Evolutionary conservation across 2,888 invertebrate genomes (phyloP).

Genomic region (Keiferia lycopersicella): DNA sequence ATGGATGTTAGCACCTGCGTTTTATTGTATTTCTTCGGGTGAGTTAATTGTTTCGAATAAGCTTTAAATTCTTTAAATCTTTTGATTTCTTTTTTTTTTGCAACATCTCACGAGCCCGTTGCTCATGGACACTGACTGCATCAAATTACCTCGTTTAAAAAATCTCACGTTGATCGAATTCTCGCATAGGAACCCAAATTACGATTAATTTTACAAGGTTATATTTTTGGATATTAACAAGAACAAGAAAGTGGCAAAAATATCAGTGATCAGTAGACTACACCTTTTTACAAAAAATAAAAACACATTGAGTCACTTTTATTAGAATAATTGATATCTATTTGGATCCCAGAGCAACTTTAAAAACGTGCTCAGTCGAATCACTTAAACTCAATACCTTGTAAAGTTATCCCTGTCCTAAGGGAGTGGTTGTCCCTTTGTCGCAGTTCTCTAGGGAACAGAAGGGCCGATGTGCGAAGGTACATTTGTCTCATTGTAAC

Average conservation of each 20-base stretch:
- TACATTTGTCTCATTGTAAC: slow-evolving; percentile 31
- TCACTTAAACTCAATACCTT: slow-evolving; percentile 76
- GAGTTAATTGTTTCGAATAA: no score
- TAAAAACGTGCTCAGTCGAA: slow-evolving; percentile 62
- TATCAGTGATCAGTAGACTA: no score
- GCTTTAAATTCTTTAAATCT: neutral
- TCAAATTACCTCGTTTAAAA: neutral
- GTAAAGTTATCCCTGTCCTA: slow-evolving; percentile 61
- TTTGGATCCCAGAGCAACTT: slow-evolving; percentile 40
- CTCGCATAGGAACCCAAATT: neutral
- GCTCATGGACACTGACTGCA: neutral
- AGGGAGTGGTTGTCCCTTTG: slow-evolving; percentile 60
- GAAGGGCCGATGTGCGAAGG: slow-evolving; percentile 49
- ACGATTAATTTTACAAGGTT: neutral
- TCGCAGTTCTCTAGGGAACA: slow-evolving; percentile 49
- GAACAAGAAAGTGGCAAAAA: no score
- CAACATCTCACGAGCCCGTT: neutral
- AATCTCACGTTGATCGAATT: slow-evolving; percentile 2
- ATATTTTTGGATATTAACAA: no score
- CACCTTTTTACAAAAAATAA: neutral
- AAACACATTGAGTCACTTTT: neutral
- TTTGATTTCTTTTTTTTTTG: neutral
- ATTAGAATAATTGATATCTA: neutral
- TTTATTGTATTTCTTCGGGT: slow-evolving; percentile 7
- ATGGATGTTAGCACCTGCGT: slow-evolving; percentile 41